Percentiles rank a stretch among this genome's conserved stretches.
These are phyloP conservation scores for Craniophora ligustri DNA, from an alignment of 2,888 invertebrate species.

Conservation along the genomic window DNA sequence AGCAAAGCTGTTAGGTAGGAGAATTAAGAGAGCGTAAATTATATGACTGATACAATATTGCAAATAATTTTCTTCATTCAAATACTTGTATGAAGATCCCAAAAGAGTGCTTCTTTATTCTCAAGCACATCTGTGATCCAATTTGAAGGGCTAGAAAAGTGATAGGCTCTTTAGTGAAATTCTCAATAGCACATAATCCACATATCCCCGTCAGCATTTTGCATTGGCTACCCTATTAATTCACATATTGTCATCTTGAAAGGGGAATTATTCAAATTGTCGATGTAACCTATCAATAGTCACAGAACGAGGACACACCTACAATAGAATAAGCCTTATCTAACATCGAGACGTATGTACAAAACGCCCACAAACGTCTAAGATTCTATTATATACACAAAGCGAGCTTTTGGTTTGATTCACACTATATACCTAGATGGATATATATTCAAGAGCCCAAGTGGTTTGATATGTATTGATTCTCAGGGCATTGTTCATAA, in stretches of 20 bases:
- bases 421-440: neutral
- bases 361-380: conserved; percentile 6
- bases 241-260: neutral
- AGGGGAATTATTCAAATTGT: neutral
- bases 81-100: too few relatives aligned
- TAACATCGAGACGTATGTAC: too few relatives aligned
- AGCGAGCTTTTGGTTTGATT: conserved; percentile 1
- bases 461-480: neutral
- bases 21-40: too few relatives aligned
- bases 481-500: conserved; percentile 16
- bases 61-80: too few relatives aligned
- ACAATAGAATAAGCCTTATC: neutral
- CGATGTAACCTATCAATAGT: neutral
- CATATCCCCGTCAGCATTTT: too few relatives aligned
- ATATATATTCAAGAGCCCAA: conserved; percentile 17
- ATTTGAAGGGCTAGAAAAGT: too few relatives aligned
- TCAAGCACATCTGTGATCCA: too few relatives aligned
- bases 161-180: too few relatives aligned
- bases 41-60: too few relatives aligned
- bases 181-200: too few relatives aligned
- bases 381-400: conserved; percentile 11
- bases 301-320: neutral
- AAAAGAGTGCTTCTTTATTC: too few relatives aligned
- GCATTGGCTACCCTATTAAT: neutral
- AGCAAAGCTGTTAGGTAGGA: neutral